A percentile compares a stretch with the other conserved stretches of the same genome.
phyloP scores from a whole-genome alignment of 2,888 invertebrate species.

The Muschampia plurimacula region DNA sequence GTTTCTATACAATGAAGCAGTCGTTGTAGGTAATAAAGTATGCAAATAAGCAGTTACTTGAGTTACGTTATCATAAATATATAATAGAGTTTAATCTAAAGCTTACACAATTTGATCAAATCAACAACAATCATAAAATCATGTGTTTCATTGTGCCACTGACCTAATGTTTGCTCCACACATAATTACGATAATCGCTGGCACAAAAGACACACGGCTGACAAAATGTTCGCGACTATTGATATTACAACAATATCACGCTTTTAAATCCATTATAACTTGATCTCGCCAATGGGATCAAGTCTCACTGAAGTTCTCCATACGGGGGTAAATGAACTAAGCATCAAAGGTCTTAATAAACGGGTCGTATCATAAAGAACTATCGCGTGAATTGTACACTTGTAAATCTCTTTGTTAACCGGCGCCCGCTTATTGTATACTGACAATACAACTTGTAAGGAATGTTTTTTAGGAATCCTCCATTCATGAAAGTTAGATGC shows the following conservation, averaged over 20 bases:
- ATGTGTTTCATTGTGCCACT: conserved; percentile 47
- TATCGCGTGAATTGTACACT: conserved; percentile 84
- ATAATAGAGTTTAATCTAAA: conserved; percentile 36
- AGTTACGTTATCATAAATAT: conserved; percentile 26
- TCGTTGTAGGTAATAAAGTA: conserved; percentile 9
- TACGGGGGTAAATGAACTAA: conserved; percentile 55
- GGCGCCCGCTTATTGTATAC: conserved; percentile 80
- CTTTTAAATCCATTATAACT: conserved; percentile 69
- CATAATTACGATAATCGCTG: conserved; percentile 78
- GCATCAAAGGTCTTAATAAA: conserved; percentile 68
- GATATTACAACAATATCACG: conserved; percentile 82
- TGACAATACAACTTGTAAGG: conserved; percentile 84
- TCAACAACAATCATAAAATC: conserved; percentile 45
- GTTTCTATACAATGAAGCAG: conserved; percentile 13
- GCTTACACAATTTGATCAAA: conserved; percentile 38
- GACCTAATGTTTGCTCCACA: conserved; percentile 61
- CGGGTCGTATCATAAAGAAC: conserved; percentile 78
- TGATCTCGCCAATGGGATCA: conserved; percentile 55
- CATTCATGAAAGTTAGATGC: conserved; percentile 81
- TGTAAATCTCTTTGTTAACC: conserved; percentile 81
- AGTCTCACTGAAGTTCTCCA: conserved; percentile 50
- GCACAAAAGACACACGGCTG: conserved; percentile 73
- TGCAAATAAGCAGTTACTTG: conserved; percentile 30
- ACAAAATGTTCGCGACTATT: conserved; percentile 65
- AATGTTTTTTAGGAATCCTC: conserved; percentile 83